These are phyloP conservation scores for Speoplatyrhinus poulsoni DNA, from an alignment of 2,113 vertebrate species.

Conservation along the genomic window DNA sequence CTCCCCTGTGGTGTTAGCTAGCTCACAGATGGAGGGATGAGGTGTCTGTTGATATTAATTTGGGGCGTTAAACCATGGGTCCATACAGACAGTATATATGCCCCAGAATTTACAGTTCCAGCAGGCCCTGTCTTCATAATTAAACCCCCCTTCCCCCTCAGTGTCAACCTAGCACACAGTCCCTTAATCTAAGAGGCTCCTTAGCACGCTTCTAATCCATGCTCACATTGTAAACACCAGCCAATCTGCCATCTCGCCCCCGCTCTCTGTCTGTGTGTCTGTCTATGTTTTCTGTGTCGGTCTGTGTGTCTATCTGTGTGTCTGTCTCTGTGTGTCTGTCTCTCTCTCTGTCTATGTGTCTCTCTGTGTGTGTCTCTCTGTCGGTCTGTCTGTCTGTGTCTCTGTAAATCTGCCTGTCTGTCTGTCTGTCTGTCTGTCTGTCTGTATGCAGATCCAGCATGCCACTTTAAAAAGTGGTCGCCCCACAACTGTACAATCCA, in stretches of 20 bases:
- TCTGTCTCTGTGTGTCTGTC: constrained; percentile 15
- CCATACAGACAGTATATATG: constrained; percentile 68
- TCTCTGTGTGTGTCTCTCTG: neutral
- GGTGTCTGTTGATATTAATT: constrained; percentile 69
- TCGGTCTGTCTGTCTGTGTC: neutral
- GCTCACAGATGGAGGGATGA: constrained; percentile 70
- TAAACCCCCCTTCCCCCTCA: constrained; percentile 49
- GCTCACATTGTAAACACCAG: constrained; percentile 32
- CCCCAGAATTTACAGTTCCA: constrained; percentile 56
- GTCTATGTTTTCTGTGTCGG: neutral
- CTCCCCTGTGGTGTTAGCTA: constrained; percentile 1
- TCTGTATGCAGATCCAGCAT: constrained; percentile 15
- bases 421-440: constrained; percentile 31
- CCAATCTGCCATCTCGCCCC: constrained; percentile 49
- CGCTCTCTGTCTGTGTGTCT: neutral
- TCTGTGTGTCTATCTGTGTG: constrained; percentile 15
- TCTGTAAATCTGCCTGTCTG: constrained; percentile 45
- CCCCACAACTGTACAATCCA: constrained; percentile 50
- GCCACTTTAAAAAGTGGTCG: constrained; percentile 57
- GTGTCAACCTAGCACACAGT: constrained; percentile 29
- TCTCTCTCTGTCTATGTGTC: neutral
- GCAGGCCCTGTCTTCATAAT: constrained; percentile 55
- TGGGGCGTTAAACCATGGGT: constrained; percentile 57
- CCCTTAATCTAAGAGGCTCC: neutral
- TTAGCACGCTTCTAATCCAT: constrained; percentile 29